A percentile compares a stretch with the other conserved stretches of the same genome.
Evolutionary conservation across 2,113 vertebrate genomes (phyloP).

Genomic region (Paradisaea rubra): DNA sequence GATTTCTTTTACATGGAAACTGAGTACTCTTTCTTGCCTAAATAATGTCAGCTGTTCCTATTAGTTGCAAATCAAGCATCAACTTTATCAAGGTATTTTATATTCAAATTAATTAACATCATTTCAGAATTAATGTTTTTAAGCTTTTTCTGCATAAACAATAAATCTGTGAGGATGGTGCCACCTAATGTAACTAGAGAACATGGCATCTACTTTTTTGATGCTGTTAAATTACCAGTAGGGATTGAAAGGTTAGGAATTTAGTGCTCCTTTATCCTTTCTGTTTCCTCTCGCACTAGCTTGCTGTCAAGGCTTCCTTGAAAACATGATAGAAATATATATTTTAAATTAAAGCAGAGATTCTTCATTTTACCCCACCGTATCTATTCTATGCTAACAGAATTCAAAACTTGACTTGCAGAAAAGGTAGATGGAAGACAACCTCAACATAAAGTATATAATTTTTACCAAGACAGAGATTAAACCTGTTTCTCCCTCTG

Average conservation of each 20-base stretch:
- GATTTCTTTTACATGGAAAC: neutral
- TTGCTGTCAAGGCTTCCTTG: neutral
- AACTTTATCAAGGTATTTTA: neutral
- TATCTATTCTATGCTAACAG: neutral
- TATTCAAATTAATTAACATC: neutral
- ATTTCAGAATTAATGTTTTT: neutral
- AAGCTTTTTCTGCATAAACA: neutral
- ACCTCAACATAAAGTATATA: neutral
- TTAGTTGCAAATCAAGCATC: neutral
- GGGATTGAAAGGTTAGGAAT: neutral
- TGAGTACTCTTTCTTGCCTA: neutral
- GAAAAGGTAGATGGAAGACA: neutral
- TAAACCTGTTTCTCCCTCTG: neutral
- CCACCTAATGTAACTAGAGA: conserved; percentile 66
- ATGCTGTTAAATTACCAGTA: neutral
- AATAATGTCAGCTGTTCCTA: neutral
- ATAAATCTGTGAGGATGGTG: conserved; percentile 44
- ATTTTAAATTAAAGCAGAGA: neutral
- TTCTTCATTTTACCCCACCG: neutral
- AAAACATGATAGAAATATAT: neutral
- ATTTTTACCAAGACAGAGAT: neutral
- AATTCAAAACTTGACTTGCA: neutral
- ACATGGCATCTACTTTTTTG: neutral
- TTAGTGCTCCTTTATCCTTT: neutral
- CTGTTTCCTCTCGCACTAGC: neutral